Evolutionary conservation across 2,888 invertebrate genomes (phyloP), one percentile per base, ranked within the genome.

Genomic region (Zhuqinia jingwanae): DNA sequence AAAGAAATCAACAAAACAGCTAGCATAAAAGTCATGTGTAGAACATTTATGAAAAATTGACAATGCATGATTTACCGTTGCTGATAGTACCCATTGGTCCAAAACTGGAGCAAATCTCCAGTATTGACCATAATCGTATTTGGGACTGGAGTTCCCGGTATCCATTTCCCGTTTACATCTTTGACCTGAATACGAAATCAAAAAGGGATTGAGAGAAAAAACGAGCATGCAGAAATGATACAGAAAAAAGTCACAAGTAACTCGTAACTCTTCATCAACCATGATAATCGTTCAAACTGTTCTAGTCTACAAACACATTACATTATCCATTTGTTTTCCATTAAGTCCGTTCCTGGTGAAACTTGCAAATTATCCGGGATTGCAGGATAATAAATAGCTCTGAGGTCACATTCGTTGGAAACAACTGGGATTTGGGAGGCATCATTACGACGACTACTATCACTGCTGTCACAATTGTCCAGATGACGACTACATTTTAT

Each of bases 71-170:
- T 93, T 93, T 92, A 95, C 95, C 91, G 96, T 94, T 79, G 96
- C 96, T 22, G 95, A 84, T 96, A 94, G 77, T 94, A 93, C 89
- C 95, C 95, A 76, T 94, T 94, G 3, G 96, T 96, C 96, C 96
- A 96, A 63, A 94, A 93, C 22, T 95, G 95, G 81, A 96, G 93
- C 77, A 96, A 93, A 91, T 96, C 95, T 20, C 96, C 96, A 27
- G 95, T 94, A 91, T 96, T 96, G 42, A 96, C 94, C 65, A 96
- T 93, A 90, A 96, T 95, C 30, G 96, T 95, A 42, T 95, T 96
- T 0, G 95, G 95, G 76, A 96, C 93, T 91, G 96, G 96, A 0
- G 95, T 95, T 2, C 96, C 96, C 50, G 95, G 94, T 90, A 95
- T 94, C 95, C 96, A 96, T 90, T 95, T 94, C 45, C 95, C 95